A percentile compares a stretch with the other conserved stretches of the same genome.
phyloP scores from a whole-genome alignment of 1,140 invertebrate genomes.

The Trinorchestia longiramus region DNA sequence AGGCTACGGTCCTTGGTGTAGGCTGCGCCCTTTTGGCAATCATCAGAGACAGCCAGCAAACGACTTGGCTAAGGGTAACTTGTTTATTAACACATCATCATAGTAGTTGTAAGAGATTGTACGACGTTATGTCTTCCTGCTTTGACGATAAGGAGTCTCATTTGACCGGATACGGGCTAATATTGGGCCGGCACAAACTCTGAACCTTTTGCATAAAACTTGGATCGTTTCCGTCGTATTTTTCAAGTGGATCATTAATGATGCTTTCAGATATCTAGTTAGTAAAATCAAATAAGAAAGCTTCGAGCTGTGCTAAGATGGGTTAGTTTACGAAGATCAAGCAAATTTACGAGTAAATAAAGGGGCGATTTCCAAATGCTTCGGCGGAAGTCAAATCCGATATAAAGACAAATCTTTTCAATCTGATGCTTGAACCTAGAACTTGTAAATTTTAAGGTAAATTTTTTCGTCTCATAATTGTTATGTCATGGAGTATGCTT shows the following conservation, averaged over 20 bases:
- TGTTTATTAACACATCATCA: constrained; percentile 53
- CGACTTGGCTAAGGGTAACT: constrained; percentile 52
- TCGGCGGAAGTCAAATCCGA: no score
- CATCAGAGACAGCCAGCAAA: neutral
- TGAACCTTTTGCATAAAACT: neutral
- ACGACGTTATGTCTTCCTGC: constrained; percentile 46
- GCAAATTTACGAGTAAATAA: neutral
- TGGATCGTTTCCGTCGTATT: neutral
- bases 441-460: neutral
- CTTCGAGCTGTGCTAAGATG: neutral
- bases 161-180: constrained; percentile 27
- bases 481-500: neutral
- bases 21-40: neutral
- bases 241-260: neutral
- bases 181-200: neutral
- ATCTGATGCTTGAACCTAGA: neutral
- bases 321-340: neutral
- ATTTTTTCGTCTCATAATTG: neutral
- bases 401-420: neutral
- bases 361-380: neutral
- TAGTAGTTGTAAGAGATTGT: constrained; percentile 53
- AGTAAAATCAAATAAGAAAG: neutral
- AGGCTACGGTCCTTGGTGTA: neutral
- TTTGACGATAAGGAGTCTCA: constrained; percentile 33
- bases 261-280: neutral